Evolutionary conservation across 92 coral and sea anemone species (phyloP), one percentile per base, ranked within the genome.

Genomic region (Phenganax stokvisi): DNA sequence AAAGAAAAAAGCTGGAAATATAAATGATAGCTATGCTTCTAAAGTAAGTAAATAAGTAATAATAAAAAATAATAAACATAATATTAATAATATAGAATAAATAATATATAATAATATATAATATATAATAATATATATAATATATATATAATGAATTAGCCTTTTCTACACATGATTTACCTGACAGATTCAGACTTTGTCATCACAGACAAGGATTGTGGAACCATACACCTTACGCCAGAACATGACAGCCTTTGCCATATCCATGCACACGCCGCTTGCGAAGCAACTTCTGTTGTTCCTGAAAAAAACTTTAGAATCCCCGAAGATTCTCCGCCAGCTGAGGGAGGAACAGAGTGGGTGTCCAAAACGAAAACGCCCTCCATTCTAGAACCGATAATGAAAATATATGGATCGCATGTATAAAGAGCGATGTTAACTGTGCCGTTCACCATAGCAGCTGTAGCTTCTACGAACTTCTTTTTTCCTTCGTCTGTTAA

Each of bases 331-430:
- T 54, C 12, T 20, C 59, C 59, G 10, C 77, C 3, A 74, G 56
- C 27, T 31, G 87, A 53, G 15, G 74, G 83, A 77, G 84, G 51
- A 54, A 85, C 88, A 70, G 88, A 74, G 67, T 85, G 88, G 64
- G 88, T 80, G 53, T 85, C 88, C n/a, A 85, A 72, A 53, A 80
- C 69, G 60, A 59, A 85, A 44, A 79, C 75, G 16, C 73, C 44
- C 12, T 75, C 68, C 20, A 69, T 59, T 61, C 70, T 28, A 12
- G 60, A 64, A 51, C 85, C 83, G 44, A 74, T 65, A 56, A 77
- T 67, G 31, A 87, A 51, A 28, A 77, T 25, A 66, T 83, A 66
- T 10, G 88, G 88, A 15, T 86, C 82, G 71, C 83, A 72, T 53
- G 85, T 75, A 73, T 81, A 86, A 37, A 81, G 51, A 60, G 80